A percentile compares a stretch with the other conserved stretches of the same genome.
phyloP scores from a whole-genome alignment of 53 echinoderm and acorn worm genomes.

The Echinometra lucunter region DNA sequence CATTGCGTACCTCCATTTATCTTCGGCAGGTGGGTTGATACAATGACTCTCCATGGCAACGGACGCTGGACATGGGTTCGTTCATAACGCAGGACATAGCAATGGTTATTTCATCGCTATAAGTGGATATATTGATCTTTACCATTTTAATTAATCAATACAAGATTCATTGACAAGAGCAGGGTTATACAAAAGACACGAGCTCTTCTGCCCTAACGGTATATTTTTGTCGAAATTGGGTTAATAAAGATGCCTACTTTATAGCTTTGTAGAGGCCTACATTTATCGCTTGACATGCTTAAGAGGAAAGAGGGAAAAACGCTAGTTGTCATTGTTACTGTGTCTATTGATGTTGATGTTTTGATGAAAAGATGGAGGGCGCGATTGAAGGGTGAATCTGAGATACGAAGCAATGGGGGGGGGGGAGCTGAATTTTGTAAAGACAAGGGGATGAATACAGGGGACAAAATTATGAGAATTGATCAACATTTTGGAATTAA shows the following conservation, averaged over 20 bases:
- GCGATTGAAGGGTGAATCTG: too few species aligned
- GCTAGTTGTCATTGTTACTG: neutral
- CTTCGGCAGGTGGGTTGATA: neutral
- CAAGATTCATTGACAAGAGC: neutral
- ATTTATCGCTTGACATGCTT: neutral
- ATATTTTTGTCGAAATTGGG: neutral
- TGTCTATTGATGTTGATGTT: too few species aligned
- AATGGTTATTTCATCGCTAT: neutral
- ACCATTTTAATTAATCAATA: slow-evolving; percentile 7
- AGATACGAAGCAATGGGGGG: too few species aligned
- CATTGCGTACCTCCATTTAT: neutral
- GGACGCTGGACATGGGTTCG: neutral
- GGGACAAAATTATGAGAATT: too few species aligned
- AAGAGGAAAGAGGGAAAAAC: neutral
- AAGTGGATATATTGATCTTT: neutral
- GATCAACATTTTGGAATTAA: too few species aligned
- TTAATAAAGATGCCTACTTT: neutral
- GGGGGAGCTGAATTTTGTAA: too few species aligned
- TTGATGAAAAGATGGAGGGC: too few species aligned
- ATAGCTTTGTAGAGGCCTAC: neutral
- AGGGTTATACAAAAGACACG: neutral
- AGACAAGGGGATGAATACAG: too few species aligned
- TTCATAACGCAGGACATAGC: neutral
- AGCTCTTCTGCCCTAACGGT: neutral
- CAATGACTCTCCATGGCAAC: neutral